Evolutionary conservation across 2,888 invertebrate species (phyloP).

Genomic region (Lamellibrachia columna): DNA sequence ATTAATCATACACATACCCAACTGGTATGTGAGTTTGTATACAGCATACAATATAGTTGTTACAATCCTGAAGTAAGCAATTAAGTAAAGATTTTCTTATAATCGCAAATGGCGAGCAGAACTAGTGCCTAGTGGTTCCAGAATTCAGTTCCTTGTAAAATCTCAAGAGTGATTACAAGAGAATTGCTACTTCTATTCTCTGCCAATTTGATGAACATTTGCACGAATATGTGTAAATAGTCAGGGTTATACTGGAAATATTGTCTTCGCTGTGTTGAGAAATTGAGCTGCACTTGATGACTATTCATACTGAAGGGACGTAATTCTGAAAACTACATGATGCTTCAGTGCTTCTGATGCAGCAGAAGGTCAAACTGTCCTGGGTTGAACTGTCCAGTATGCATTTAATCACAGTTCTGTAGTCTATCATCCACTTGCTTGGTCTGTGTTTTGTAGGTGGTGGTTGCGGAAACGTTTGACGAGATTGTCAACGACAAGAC

Average conservation of each 20-base stretch:
- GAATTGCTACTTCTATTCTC: too few relatives aligned
- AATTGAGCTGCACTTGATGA: not conserved
- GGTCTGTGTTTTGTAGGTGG: conserved; percentile 70
- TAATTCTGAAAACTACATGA: conserved; percentile 10
- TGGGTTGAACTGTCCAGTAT: too few relatives aligned
- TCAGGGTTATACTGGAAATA: not conserved
- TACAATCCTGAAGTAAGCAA: too few relatives aligned
- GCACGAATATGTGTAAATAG: not conserved
- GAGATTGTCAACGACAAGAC: conserved; percentile 89
- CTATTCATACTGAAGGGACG: not conserved
- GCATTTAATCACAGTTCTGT: not conserved
- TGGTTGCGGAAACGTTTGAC: conserved; percentile 97
- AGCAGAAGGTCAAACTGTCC: not conserved
- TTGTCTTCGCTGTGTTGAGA: not conserved
- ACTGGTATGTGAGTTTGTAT: not conserved
- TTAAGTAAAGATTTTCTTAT: too few relatives aligned
- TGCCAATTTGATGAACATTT: not conserved
- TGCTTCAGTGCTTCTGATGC: not conserved
- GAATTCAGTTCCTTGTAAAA: too few relatives aligned
- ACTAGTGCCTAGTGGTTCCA: too few relatives aligned
- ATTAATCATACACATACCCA: not conserved
- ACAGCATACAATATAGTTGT: not conserved
- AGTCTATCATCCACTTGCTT: not conserved
- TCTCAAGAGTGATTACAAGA: too few relatives aligned
- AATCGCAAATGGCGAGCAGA: too few relatives aligned